Conservation (phyloP, 2,113 vertebrate genomes). For the Misgurnus mizolepis region DNA sequence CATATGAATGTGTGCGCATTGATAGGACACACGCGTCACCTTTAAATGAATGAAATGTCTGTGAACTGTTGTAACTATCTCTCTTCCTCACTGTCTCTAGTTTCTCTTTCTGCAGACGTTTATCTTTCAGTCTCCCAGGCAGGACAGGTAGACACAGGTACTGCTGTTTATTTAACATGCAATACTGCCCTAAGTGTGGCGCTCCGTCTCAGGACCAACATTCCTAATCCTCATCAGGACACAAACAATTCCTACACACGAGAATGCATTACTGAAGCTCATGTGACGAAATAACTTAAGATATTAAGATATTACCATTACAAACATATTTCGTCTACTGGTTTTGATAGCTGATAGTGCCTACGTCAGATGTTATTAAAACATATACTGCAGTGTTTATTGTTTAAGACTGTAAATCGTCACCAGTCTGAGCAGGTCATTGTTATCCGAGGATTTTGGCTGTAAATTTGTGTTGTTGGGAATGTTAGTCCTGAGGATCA, state of each 20-base stretch:
- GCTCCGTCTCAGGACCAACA: conserved; percentile 37
- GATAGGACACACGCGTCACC: no score
- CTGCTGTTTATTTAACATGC: conserved; percentile 73
- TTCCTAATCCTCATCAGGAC: background rate
- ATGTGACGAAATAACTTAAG: no score
- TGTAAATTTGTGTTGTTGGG: background rate
- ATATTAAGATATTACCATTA: no score
- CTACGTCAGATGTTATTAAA: no score
- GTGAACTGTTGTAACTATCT: conserved; percentile 79
- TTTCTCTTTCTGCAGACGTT: conserved; percentile 99
- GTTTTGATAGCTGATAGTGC: no score
- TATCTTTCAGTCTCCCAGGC: conserved; percentile 99
- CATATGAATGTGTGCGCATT: no score
- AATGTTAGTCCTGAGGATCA: conserved; percentile 48
- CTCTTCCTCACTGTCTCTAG: conserved; percentile 97
- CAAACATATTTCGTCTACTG: no score
- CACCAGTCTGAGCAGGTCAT: background rate
- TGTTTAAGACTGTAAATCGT: no score
- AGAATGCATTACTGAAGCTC: no score
- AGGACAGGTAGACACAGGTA: conserved; percentile 99
- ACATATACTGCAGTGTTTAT: no score
- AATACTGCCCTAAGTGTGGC: no score
- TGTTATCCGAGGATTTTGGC: background rate
- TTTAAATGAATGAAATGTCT: conserved; percentile 68
- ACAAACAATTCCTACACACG: background rate